phyloP scores from a whole-genome alignment of 2,113 vertebrate species.

The Herpetotheres cachinnans region DNA sequence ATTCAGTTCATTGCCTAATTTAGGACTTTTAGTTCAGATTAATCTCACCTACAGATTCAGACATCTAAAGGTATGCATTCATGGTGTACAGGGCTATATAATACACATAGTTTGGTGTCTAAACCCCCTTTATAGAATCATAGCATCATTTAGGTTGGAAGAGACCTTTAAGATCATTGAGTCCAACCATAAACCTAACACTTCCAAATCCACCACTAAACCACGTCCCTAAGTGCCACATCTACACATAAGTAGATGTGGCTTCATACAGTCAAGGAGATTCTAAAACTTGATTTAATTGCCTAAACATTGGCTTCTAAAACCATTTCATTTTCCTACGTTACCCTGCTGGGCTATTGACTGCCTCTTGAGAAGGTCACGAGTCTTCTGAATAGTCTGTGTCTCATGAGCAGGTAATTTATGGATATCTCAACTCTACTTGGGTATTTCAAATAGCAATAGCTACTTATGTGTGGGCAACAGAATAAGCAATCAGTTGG shows the following conservation, averaged over 20 bases:
- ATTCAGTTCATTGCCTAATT: neutral
- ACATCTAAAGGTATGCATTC: accelerated
- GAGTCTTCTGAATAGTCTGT: neutral
- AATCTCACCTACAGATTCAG: neutral
- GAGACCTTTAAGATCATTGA: accelerated
- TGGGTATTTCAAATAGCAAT: neutral
- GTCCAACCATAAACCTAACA: neutral
- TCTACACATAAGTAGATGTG: neutral
- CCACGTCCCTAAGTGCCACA: too few relatives aligned
- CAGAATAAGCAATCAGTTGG: neutral
- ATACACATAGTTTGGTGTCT: neutral
- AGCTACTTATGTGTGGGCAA: neutral
- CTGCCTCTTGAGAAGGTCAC: neutral
- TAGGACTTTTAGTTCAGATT: neutral
- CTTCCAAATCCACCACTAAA: neutral
- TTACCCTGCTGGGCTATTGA: neutral
- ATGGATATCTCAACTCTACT: neutral
- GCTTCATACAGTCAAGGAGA: neutral
- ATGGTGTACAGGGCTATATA: neutral
- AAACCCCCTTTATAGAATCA: neutral
- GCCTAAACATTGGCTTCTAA: neutral
- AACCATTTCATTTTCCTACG: neutral
- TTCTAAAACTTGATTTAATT: neutral
- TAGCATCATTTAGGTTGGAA: neutral
- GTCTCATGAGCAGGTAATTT: neutral